Evolutionary conservation across 2,888 invertebrate species (phyloP).

Genomic region (Erpobdella octoculata): DNA sequence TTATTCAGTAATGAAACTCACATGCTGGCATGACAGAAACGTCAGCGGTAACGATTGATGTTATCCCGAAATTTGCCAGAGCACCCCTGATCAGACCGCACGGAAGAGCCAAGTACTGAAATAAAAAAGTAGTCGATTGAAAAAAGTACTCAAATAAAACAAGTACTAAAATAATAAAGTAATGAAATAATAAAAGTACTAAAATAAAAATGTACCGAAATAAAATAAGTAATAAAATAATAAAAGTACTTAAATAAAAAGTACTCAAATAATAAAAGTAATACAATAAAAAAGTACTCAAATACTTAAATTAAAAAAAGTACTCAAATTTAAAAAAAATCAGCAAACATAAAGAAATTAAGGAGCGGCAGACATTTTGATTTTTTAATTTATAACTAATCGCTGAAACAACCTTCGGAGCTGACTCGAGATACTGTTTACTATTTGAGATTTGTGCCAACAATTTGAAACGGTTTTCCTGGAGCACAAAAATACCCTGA

Average conservation of each 20-base stretch:
- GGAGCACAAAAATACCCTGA: constrained; percentile 91
- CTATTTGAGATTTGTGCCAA: constrained; percentile 77
- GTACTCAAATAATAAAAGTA: neutral
- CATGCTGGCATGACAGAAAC: constrained; percentile 77
- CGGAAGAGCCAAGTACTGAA: constrained; percentile 69
- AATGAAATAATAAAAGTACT: neutral
- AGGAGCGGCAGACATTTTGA: too few relatives aligned
- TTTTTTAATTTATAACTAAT: too few relatives aligned
- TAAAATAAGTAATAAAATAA: neutral
- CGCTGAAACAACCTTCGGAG: constrained; percentile 82
- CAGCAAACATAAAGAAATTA: too few relatives aligned
- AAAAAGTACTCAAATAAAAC: neutral
- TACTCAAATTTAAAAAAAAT: neutral
- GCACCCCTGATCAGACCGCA: constrained; percentile 91
- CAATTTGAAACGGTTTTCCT: constrained; percentile 88
- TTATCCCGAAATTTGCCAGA: constrained; percentile 83
- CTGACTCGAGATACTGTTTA: constrained; percentile 81
- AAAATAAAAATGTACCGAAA: neutral
- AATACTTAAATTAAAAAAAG: neutral
- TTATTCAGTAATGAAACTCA: constrained; percentile 42
- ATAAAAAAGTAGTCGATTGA: constrained; percentile 5
- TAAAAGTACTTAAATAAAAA: neutral
- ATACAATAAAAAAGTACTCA: neutral
- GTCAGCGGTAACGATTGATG: constrained; percentile 88
- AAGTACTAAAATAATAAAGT: neutral